Conservation (phyloP, 2,113 vertebrate genomes). For the Callithrix jacchus region DNA sequence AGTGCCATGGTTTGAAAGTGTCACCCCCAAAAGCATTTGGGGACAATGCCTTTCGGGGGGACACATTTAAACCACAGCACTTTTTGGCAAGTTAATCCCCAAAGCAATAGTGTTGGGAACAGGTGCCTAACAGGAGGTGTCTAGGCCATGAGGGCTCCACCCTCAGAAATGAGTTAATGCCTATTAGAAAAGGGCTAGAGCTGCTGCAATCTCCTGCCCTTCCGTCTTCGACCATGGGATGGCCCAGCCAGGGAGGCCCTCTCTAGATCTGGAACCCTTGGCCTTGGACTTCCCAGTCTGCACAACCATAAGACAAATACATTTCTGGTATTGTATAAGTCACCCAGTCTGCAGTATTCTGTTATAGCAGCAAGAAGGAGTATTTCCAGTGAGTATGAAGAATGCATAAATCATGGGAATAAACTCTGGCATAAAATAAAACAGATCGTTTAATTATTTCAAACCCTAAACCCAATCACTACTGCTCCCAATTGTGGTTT, state of each 20-base stretch:
- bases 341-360: not conserved
- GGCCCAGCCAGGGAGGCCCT: not conserved
- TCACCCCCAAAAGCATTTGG: not conserved
- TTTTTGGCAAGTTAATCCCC: not conserved
- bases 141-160: not conserved
- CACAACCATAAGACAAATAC: not conserved
- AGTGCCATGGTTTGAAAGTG: not conserved
- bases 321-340: not conserved
- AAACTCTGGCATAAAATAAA: not conserved
- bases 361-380: not conserved
- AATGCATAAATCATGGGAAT: not conserved
- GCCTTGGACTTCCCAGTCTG: not conserved
- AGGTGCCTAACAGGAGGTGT: not conserved
- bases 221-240: not conserved
- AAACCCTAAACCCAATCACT: not conserved
- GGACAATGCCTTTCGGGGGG: no score
- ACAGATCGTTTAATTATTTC: not conserved
- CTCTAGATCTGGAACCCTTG: not conserved
- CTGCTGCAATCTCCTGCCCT: not conserved
- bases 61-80: no score
- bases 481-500: not conserved
- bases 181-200: not conserved
- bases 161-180: no score
- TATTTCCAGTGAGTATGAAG: not conserved
- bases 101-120: not conserved